Base-by-base conservation (phyloP, 2,113 vertebrate genomes). In the Chamaetylas fuelleborni region DNA sequence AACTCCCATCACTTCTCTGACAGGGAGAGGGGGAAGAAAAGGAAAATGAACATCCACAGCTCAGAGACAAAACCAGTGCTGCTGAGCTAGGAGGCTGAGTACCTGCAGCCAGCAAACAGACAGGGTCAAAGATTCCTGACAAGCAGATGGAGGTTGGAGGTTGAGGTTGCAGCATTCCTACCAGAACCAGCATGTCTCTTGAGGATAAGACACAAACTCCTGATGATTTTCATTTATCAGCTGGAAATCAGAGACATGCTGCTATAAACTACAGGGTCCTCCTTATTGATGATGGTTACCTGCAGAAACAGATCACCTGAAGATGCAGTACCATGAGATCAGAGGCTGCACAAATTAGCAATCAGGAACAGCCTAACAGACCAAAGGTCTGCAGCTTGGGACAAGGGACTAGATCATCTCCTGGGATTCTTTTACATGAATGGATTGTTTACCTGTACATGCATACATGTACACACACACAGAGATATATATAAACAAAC, bases 401-500 rank as follows among this genome's bases (percentile, higher is more conserved):
- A 19, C 28, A 85, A 5, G 3, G 18, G 20, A 81, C 36, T 56
- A 47, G 38, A 45, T 50, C 7, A 81, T 45, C 31, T 77, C n/a
- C 26, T 38, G 48, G 43, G 19, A 42, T 17, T 58, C 34, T 20
- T 74, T 25, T 40, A 23, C 9, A 47, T 5, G 3, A 74, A 74
- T 5, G 4, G 24, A 72, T 4, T 45, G 40, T 38, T 3, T 23
- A 76, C 31, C 25, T 74, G 34, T 42, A 70, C 22, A 29, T 33
- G 18, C 15, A 54, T 18, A 14, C 33, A 38, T 17, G 4, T 12
- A 6, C 7, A 58, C 26, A 73, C 7, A 31, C 7, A 28, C 10
- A 13, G 1, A 13, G 1, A 51, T 5, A 18, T 12, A 53, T 12
- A 74, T 7, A 81, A 3, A 67, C 0, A 0, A 34, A 51, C 11